A percentile compares a stretch with the other conserved stretches of the same genome.
Evolutionary conservation across 2,797 vertebrate species (phyloP).

Genomic region (Pelodytes ibericus): DNA sequence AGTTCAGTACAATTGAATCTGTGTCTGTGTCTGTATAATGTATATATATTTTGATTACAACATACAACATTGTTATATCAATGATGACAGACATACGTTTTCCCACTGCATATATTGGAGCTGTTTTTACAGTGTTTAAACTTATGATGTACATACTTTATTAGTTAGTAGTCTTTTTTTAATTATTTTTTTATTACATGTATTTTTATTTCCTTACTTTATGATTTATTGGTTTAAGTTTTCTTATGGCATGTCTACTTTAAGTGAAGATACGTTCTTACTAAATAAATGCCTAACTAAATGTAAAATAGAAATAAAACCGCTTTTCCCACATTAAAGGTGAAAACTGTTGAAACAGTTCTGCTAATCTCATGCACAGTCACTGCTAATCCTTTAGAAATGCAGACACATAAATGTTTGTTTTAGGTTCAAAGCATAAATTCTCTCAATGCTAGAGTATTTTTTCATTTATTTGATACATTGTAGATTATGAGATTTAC

Average conservation of each 20-base stretch:
- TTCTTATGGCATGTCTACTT: not conserved
- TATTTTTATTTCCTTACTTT: too few species aligned
- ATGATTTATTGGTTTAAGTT: too few species aligned
- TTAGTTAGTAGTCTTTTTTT: too few species aligned
- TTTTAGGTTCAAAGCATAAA: conserved; percentile 9
- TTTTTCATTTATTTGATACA: conserved; percentile 27
- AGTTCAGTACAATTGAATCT: too few species aligned
- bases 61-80: too few species aligned
- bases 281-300: not conserved
- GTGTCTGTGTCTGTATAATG: too few species aligned
- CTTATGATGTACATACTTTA: too few species aligned
- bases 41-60: too few species aligned
- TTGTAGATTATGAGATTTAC: conserved; percentile 22
- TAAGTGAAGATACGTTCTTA: not conserved
- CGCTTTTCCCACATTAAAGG: not conserved
- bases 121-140: too few species aligned
- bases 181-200: too few species aligned
- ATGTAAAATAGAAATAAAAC: not conserved
- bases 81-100: too few species aligned
- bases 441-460: conserved; percentile 1
- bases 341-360: not conserved
- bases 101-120: too few species aligned
- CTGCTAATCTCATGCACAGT: conserved; percentile 4
- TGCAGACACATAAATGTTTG: conserved; percentile 11
- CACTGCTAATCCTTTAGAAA: conserved; percentile 15